phyloP scores from a whole-genome alignment of 2,888 invertebrate genomes.

The Oeneis ivallda region DNA sequence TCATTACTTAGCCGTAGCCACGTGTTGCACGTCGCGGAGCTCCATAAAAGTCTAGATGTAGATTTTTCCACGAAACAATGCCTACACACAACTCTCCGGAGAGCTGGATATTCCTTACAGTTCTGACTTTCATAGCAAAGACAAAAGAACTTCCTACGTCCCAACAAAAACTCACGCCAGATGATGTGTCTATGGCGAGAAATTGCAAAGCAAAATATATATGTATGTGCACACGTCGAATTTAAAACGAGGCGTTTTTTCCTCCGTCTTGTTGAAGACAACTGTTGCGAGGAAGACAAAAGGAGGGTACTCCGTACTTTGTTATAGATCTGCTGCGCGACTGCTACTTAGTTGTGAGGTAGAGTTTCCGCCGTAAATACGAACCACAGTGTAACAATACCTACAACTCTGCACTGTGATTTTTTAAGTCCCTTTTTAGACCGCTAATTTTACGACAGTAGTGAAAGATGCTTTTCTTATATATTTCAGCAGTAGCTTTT shows the following conservation, averaged over 20 bases:
- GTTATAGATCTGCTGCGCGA: conserved; percentile 35
- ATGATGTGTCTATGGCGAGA: conserved; percentile 80
- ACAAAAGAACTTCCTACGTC: conserved; percentile 77
- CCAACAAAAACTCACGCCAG: conserved; percentile 80
- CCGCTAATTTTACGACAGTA: background rate
- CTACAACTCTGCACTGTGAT: conserved; percentile 7
- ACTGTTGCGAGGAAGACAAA: conserved; percentile 75
- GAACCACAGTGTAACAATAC: conserved; percentile 7
- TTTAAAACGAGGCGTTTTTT: conserved; percentile 73
- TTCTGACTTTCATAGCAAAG: conserved; percentile 76
- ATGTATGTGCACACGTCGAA: conserved; percentile 59
- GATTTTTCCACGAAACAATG: conserved; percentile 74
- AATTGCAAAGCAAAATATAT: conserved; percentile 71
- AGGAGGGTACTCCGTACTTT: conserved; percentile 65
- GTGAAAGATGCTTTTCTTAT: background rate
- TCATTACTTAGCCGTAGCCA: conserved; percentile 71
- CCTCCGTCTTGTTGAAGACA: conserved; percentile 64
- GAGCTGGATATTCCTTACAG: conserved; percentile 74
- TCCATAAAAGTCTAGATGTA: conserved; percentile 66
- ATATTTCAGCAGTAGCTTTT: background rate
- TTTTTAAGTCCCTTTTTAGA: background rate
- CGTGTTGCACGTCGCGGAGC: conserved; percentile 64
- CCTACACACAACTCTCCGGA: conserved; percentile 57
- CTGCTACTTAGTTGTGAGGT: conserved; percentile 19
- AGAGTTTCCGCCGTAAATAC: conserved; percentile 7